A percentile compares a stretch with the other conserved stretches of the same genome.
Evolutionary conservation across 92 coral and sea anemone species (phyloP).

Genomic region (Umimayanthus chanpuru): DNA sequence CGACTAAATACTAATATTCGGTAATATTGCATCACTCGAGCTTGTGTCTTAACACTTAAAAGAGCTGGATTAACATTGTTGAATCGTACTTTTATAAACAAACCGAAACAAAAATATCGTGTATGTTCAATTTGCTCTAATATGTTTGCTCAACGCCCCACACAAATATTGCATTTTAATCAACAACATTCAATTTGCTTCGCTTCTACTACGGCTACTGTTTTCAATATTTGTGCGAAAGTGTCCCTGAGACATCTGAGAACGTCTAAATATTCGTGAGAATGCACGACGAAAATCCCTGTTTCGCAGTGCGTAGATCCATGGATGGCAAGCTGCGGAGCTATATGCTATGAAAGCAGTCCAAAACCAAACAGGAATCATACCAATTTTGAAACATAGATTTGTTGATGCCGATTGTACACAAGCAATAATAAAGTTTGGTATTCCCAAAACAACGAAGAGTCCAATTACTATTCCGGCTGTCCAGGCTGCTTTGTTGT

Average conservation of each 20-base stretch:
- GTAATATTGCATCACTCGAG: not conserved
- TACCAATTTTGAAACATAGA: conserved; percentile 28
- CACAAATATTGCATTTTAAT: not conserved
- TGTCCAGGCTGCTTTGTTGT: conserved; percentile 55
- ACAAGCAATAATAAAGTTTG: conserved; percentile 46
- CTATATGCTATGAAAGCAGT: conserved; percentile 55
- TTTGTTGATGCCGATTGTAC: conserved; percentile 40
- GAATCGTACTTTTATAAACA: not conserved
- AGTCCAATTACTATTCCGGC: conserved; percentile 53
- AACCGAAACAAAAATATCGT: not conserved
- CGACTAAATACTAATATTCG: not conserved
- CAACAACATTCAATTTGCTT: not conserved
- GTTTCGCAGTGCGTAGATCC: conserved; percentile 59
- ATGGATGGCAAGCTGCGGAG: conserved; percentile 52
- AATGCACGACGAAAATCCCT: conserved; percentile 50
- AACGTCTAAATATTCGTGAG: conserved; percentile 27
- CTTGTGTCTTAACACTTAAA: not conserved
- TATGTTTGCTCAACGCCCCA: not conserved
- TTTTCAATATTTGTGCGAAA: not conserved
- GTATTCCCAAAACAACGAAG: conserved; percentile 48
- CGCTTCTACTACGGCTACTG: not conserved
- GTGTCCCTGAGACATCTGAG: not conserved
- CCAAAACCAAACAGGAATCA: conserved; percentile 52
- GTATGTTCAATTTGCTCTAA: not conserved
- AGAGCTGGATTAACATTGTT: not conserved